Conservation (phyloP, 2,113 vertebrate genomes). For the Petromus typicus region DNA sequence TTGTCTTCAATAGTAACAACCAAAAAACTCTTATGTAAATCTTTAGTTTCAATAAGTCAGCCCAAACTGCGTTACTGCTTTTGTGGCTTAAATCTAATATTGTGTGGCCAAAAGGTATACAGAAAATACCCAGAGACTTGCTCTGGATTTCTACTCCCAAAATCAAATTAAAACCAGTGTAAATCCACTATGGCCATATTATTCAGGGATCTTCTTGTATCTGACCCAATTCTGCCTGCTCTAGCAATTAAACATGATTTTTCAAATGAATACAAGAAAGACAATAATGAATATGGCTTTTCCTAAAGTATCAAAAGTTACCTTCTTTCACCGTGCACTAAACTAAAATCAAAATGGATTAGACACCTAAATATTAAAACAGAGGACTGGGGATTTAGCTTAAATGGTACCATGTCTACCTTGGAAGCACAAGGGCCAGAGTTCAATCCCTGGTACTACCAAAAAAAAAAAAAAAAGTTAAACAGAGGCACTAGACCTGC, state of each 20-base stretch:
- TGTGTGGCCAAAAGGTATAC: neutral
- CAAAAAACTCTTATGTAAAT: neutral
- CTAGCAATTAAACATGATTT: neutral
- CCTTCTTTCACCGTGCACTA: too few species aligned
- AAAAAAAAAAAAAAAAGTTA: too few species aligned
- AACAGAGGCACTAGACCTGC: too few species aligned
- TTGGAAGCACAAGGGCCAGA: too few species aligned
- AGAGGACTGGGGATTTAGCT: too few species aligned
- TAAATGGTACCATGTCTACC: too few species aligned
- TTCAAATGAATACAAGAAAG: neutral
- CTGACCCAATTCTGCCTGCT: neutral
- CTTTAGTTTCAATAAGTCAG: neutral
- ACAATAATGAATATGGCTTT: neutral
- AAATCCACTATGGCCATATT: neutral
- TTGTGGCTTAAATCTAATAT: constrained; percentile 21
- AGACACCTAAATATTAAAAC: too few species aligned
- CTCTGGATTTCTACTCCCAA: neutral
- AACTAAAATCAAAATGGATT: too few species aligned
- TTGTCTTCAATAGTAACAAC: neutral
- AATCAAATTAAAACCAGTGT: neutral
- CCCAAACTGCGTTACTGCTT: neutral
- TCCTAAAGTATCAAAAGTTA: neutral
- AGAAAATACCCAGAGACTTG: neutral
- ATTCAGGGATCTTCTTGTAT: neutral
- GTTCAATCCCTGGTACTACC: too few species aligned